phyloP scores from a whole-genome alignment of 2,888 invertebrate genomes.

The Germaria angustata region DNA sequence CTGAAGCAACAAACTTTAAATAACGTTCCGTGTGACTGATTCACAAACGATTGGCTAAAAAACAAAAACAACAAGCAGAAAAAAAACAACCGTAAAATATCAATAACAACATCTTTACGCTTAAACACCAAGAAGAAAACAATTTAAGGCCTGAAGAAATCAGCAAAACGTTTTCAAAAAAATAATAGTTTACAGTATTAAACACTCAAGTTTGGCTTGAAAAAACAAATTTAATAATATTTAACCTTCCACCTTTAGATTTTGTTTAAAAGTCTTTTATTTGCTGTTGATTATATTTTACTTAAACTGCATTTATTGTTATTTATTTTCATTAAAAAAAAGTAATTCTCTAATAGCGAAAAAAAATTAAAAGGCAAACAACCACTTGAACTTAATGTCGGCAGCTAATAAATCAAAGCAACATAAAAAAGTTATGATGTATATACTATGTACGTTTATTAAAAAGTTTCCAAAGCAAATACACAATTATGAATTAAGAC shows the following conservation, averaged over 20 bases:
- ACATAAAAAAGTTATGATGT: not conserved
- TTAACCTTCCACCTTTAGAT: constrained; percentile 48
- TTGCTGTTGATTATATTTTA: no score
- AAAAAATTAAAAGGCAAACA: constrained; percentile 19
- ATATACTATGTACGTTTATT: not conserved
- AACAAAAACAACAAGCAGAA: not conserved
- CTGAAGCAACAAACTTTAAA: constrained; percentile 29
- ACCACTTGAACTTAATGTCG: constrained; percentile 32
- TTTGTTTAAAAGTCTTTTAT: not conserved
- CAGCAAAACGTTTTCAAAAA: not conserved
- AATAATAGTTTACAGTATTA: not conserved
- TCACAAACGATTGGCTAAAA: not conserved
- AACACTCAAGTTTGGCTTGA: not conserved
- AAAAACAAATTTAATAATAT: not conserved
- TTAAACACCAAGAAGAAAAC: constrained; percentile 1
- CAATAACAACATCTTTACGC: constrained; percentile 39
- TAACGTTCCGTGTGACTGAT: constrained; percentile 23
- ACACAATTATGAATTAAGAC: constrained; percentile 28
- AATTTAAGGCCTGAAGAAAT: not conserved
- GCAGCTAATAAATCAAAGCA: constrained; percentile 27
- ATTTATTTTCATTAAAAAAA: constrained; percentile 17
- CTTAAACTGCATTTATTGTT: no score
- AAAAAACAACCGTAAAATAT: constrained; percentile 17
- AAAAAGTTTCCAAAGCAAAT: not conserved
- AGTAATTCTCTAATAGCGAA: not conserved